Conservation (phyloP, 2,888 invertebrate genomes). For the Zaprionus lineosus region DNA sequence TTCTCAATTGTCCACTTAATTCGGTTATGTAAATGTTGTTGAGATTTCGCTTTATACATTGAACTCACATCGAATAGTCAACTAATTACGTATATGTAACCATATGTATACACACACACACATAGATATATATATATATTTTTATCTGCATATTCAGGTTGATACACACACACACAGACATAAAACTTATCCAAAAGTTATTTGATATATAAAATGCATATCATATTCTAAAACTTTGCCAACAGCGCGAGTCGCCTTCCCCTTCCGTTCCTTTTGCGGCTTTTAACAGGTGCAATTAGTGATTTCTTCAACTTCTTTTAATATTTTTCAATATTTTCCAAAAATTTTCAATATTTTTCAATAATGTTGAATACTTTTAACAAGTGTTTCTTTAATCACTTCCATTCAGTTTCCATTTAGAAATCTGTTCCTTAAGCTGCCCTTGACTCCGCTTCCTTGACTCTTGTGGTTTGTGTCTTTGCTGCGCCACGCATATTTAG, state of each 20-base stretch:
- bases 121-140: constrained; percentile 6
- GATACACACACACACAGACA: constrained; percentile 49
- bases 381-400: too few relatives aligned
- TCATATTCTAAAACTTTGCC: constrained; percentile 47
- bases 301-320: too few relatives aligned
- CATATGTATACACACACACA: constrained; percentile 17
- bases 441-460: neutral
- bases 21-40: constrained; percentile 7
- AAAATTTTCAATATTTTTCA: constrained; percentile 24
- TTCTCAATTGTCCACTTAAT: constrained; percentile 11
- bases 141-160: constrained; percentile 14
- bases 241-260: constrained; percentile 16
- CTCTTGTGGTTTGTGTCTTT: neutral
- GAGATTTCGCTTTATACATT: constrained; percentile 1
- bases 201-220: constrained; percentile 72
- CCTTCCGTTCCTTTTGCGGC: constrained; percentile 34
- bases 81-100: constrained; percentile 50
- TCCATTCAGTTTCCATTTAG: constrained; percentile 25
- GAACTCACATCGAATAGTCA: constrained; percentile 42
- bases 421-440: constrained; percentile 40
- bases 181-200: constrained; percentile 73
- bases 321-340: constrained; percentile 23
- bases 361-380: too few relatives aligned
- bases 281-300: constrained; percentile 68
- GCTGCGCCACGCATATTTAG: too few relatives aligned